A percentile compares a stretch with the other conserved stretches of the same genome.
phyloP scores from a whole-genome alignment of 23 tunicate species.

The Ciona savignyi region DNA sequence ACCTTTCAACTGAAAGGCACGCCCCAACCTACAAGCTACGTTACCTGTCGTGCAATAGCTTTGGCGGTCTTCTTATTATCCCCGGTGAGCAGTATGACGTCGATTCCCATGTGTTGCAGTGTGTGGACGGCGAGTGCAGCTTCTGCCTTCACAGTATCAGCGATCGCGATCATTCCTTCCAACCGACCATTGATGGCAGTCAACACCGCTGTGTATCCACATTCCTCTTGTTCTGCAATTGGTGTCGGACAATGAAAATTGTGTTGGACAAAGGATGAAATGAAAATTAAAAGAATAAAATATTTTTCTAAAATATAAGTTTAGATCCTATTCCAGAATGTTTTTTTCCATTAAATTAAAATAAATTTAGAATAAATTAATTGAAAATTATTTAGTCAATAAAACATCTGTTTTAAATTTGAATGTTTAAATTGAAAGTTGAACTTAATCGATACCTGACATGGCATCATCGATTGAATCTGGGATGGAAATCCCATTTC shows the following conservation, averaged over 20 bases:
- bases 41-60: conserved; percentile 95
- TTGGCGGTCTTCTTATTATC: conserved; percentile 93
- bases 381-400: background rate
- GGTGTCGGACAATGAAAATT: no score
- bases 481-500: conserved; percentile 63
- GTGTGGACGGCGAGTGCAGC: conserved; percentile 89
- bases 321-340: background rate
- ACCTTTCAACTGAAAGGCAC: no score
- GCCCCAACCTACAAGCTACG: background rate
- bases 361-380: background rate
- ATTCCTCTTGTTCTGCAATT: conserved; percentile 94
- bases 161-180: conserved; percentile 77
- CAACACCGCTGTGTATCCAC: conserved; percentile 92
- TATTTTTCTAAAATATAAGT: no score
- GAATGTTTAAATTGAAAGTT: background rate
- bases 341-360: background rate
- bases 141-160: conserved; percentile 92
- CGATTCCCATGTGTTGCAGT: conserved; percentile 53
- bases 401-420: background rate
- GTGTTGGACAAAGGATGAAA: no score
- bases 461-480: conserved; percentile 47
- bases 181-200: conserved; percentile 60
- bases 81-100: conserved; percentile 90
- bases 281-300: no score
- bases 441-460: conserved; percentile 57